Evolutionary conservation across 2,113 vertebrate species (phyloP), one percentile per base, ranked within the genome.

Genomic region (Bucco capensis): DNA sequence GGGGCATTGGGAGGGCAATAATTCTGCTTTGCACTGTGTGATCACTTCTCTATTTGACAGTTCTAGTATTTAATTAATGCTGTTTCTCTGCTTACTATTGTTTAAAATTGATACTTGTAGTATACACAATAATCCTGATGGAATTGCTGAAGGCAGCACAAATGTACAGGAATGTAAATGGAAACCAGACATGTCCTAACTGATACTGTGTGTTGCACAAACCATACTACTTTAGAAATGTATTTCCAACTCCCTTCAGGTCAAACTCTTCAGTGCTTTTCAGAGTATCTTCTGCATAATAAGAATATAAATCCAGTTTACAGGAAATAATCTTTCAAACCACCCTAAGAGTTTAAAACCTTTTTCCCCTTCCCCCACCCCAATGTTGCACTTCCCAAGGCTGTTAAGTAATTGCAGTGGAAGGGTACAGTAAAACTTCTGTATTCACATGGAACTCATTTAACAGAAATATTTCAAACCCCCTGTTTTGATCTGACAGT

Each of bases 151-250:
- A 93, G 72, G 67, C 92, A 80, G 90, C 83, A 73, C 54, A 75
- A 91, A 83, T 21, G 30, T 81, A 44, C 30, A 80, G 83, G 89
- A 95, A 96, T 93, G 87, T 94, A 84, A 96, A 96, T 94, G 84
- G 80, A 75, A 90, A 92, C 60, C 94, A 95, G 94, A 72, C 91
- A 4, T 76, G 84, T 92, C 66, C 50, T 69, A 58, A 91, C 93
- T 70, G 74, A 93, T 94, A 42, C 81, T 87, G 27, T 50, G 40
- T 69, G 73, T 84, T 91, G 31, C 50, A 79, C 81, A 86, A 86
- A 79, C 86, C 33, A 5, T 91, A 82, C 69, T 76, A 73, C 23
- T 86, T 84, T 27, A 75, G 84, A 92, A 81, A 84, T 82, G 83
- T 81, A 61, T 86, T 90, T 96, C 83, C 73, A 95, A 37, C 69